Conservation (phyloP, 2,797 vertebrate genomes). For the Megalops cyprinoides region DNA sequence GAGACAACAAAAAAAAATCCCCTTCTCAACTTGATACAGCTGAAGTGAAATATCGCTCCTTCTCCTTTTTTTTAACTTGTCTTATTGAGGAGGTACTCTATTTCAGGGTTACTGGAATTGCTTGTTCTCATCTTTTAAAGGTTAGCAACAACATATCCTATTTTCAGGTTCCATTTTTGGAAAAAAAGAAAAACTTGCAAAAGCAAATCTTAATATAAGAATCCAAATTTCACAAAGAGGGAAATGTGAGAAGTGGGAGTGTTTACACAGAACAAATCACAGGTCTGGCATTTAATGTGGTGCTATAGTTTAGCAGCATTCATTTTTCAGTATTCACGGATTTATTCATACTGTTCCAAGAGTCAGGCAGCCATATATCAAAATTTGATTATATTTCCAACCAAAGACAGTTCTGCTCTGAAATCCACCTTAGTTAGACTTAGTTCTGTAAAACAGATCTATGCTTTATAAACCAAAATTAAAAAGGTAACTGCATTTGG, state of each 20-base stretch:
- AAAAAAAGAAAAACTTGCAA: not conserved
- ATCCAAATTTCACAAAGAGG: too few species aligned
- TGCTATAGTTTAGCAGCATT: not conserved
- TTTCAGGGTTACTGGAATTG: not conserved
- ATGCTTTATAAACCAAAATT: not conserved
- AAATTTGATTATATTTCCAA: not conserved
- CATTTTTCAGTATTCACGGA: constrained; percentile 1
- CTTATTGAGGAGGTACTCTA: not conserved
- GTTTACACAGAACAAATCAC: not conserved
- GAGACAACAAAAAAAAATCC: not conserved
- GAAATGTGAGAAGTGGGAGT: not conserved
- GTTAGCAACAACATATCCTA: not conserved
- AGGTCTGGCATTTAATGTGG: not conserved
- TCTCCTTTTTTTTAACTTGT: not conserved
- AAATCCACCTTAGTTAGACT: not conserved
- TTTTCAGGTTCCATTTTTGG: too few species aligned
- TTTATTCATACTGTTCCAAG: constrained; percentile 10
- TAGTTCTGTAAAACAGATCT: not conserved
- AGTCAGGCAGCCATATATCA: constrained; percentile 1
- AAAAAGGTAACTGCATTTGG: not conserved
- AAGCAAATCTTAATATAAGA: not conserved
- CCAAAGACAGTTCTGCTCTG: not conserved
- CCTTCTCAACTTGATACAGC: not conserved
- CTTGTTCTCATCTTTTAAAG: not conserved
- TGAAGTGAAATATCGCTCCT: not conserved